These are phyloP conservation scores for Ceyx cyanopectus DNA, from an alignment of 2,113 vertebrate genomes.

Conservation along the genomic window DNA sequence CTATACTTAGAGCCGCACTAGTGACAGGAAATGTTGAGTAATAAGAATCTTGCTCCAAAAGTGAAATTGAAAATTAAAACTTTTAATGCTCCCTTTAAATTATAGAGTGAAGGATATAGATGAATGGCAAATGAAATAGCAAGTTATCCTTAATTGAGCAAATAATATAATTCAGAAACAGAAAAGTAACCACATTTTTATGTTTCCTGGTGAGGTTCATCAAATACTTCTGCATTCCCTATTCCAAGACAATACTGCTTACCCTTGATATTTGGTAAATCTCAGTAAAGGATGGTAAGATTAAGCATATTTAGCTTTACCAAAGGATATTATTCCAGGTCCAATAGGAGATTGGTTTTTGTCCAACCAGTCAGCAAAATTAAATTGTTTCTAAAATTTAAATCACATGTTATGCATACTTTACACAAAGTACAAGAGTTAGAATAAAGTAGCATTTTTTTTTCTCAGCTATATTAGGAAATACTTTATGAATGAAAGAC, in stretches of 20 bases:
- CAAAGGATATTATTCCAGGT: not conserved
- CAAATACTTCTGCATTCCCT: not conserved
- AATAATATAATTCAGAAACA: not conserved
- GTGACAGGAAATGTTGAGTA: conserved; percentile 33
- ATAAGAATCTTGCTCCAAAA: conserved; percentile 28
- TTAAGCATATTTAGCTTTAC: not conserved
- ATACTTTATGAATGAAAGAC: not conserved
- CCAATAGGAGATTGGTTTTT: not conserved
- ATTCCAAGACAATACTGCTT: not conserved
- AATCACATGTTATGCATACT: not conserved
- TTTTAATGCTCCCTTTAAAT: conserved; percentile 22
- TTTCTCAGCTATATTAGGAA: not conserved
- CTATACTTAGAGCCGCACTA: conserved; percentile 37
- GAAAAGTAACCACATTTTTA: not conserved
- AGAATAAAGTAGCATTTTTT: not conserved
- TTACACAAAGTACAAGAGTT: not conserved
- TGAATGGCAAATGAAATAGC: not conserved
- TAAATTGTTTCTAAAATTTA: not conserved
- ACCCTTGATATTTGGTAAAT: not conserved
- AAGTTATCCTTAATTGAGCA: not conserved
- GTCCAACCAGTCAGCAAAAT: not conserved
- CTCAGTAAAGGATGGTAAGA: not conserved
- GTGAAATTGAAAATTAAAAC: conserved; percentile 20
- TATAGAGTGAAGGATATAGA: not conserved
- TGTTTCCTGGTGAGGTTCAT: not conserved